Evolutionary conservation across 2,113 vertebrate species (phyloP).

Genomic region (Malaclemys terrapin): DNA sequence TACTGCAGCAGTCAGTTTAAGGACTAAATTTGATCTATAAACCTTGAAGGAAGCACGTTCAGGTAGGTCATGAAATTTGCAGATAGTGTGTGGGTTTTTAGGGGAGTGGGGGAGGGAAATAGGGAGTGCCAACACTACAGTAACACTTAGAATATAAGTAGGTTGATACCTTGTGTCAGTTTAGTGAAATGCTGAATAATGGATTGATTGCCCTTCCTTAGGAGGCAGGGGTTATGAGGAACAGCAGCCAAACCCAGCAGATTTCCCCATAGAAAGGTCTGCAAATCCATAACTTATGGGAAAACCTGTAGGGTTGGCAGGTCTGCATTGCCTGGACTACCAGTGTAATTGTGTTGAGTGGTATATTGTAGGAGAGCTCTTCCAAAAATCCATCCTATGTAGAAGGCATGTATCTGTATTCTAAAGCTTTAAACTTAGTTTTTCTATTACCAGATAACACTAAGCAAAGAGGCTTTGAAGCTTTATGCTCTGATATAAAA

Average conservation of each 20-base stretch:
- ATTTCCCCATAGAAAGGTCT: not conserved
- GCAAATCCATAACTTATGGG: not conserved
- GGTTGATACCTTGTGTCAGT: constrained; percentile 69
- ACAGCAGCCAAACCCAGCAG: not conserved
- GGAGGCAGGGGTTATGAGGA: not conserved
- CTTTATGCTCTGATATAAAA: constrained; percentile 31
- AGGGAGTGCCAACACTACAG: constrained; percentile 47
- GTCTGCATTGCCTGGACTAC: not conserved
- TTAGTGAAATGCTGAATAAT: constrained; percentile 36
- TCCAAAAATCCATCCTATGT: not conserved
- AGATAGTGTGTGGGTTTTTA: not conserved
- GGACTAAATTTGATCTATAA: constrained; percentile 42
- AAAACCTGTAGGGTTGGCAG: not conserved
- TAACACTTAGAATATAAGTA: constrained; percentile 58
- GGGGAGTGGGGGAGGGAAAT: not conserved
- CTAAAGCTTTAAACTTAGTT: constrained; percentile 23
- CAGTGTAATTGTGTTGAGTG: not conserved
- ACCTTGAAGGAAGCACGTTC: constrained; percentile 38
- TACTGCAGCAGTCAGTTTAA: constrained; percentile 34
- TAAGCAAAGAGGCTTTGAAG: not conserved
- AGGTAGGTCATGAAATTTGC: constrained; percentile 45
- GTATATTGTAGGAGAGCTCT: not conserved
- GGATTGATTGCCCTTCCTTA: not conserved
- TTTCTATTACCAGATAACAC: not conserved
- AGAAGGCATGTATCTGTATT: not conserved